These are phyloP conservation scores for Pelosia muscerda DNA, from an alignment of 2,888 invertebrate species.

Conservation along the genomic window DNA sequence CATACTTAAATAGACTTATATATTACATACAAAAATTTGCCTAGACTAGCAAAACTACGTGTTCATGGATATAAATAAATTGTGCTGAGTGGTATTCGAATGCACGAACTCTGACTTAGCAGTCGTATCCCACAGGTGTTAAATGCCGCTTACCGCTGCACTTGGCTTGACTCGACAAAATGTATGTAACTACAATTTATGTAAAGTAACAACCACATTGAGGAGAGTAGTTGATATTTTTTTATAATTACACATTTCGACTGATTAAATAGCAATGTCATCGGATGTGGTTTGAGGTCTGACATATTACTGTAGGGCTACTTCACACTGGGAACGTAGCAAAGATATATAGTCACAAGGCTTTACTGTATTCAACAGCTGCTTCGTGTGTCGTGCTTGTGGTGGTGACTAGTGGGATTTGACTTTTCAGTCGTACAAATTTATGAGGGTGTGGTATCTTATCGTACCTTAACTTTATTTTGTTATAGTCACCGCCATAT, in stretches of 20 bases:
- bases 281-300: conserved; percentile 4
- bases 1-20: too few relatives aligned
- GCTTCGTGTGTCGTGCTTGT: too few relatives aligned
- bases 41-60: too few relatives aligned
- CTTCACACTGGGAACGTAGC: background rate
- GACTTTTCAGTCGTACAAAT: too few relatives aligned
- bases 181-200: background rate
- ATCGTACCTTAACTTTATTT: too few relatives aligned
- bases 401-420: too few relatives aligned
- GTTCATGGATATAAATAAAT: background rate
- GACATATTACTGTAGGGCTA: background rate
- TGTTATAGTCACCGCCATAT: too few relatives aligned
- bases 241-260: background rate
- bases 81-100: background rate
- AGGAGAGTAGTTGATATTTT: background rate
- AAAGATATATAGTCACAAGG: background rate
- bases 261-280: background rate
- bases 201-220: background rate
- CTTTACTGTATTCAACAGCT: too few relatives aligned
- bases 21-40: too few relatives aligned
- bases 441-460: too few relatives aligned
- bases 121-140: background rate
- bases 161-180: background rate
- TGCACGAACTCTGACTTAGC: background rate
- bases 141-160: background rate